Percentiles rank a stretch among this genome's conserved stretches.
Evolutionary conservation across 1,140 invertebrate species (phyloP).

Genomic region (Drosophila simulans): DNA sequence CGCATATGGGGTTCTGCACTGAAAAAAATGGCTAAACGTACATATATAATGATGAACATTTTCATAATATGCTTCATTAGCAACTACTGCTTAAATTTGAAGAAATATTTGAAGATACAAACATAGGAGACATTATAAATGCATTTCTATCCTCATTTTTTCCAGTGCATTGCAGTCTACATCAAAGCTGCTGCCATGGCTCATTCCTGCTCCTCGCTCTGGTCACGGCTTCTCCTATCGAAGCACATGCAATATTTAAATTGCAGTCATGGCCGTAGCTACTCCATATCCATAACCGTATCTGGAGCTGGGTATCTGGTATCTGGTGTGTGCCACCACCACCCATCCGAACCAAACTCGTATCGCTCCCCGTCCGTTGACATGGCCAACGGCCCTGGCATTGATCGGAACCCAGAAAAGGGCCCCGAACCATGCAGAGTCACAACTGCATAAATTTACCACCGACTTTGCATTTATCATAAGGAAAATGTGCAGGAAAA

Average conservation of each 20-base stretch:
- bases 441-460: constrained; percentile 65
- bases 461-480: constrained; percentile 44
- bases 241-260: constrained; percentile 77
- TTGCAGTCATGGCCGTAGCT: constrained; percentile 54
- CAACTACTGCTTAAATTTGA: too few relatives aligned
- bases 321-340: constrained; percentile 31
- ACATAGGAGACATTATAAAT: too few relatives aligned
- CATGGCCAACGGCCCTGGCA: constrained; percentile 73
- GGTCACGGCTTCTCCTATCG: constrained; percentile 40
- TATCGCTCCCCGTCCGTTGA: constrained; percentile 48
- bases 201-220: constrained; percentile 22
- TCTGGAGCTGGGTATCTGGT: constrained; percentile 33
- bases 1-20: constrained; percentile 50
- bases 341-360: constrained; percentile 3
- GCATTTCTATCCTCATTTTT: neutral
- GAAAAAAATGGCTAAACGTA: neutral
- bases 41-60: neutral
- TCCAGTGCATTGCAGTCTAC: constrained; percentile 15
- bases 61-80: too few relatives aligned
- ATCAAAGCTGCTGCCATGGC: constrained; percentile 9
- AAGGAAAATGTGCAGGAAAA: constrained; percentile 36
- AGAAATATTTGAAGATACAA: too few relatives aligned
- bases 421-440: constrained; percentile 29
- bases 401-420: constrained; percentile 51
- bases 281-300: constrained; percentile 54